These are phyloP conservation scores for Antheraea mylitta DNA, from an alignment of 1,140 invertebrate genomes.

Conservation along the genomic window DNA sequence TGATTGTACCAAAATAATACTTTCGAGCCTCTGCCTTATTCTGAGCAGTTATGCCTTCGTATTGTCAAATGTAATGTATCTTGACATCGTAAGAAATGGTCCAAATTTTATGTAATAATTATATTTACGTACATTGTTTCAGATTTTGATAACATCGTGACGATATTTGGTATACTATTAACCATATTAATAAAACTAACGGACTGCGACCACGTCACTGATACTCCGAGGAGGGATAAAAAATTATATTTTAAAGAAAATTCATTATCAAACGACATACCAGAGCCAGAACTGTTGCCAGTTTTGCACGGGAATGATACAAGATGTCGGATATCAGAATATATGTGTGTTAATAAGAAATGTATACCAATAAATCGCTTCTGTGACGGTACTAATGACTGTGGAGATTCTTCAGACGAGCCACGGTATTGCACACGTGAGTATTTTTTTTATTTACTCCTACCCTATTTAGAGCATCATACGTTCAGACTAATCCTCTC, in stretches of 20 bases:
- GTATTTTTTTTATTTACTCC: slow-evolving; percentile 59
- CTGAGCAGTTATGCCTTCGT: too few relatives aligned
- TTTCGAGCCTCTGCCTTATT: too few relatives aligned
- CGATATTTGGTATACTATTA: slow-evolving; percentile 21
- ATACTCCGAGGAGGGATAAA: slow-evolving; percentile 33
- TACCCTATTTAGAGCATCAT: not conserved
- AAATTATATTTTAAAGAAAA: slow-evolving; percentile 44
- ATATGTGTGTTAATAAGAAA: slow-evolving; percentile 87
- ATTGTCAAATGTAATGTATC: too few relatives aligned
- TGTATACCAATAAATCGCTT: slow-evolving; percentile 90
- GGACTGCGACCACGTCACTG: slow-evolving; percentile 55
- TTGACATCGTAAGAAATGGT: too few relatives aligned
- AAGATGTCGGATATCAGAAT: slow-evolving; percentile 89
- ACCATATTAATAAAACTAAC: slow-evolving; percentile 47
- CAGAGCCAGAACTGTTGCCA: slow-evolving; percentile 60
- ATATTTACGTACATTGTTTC: not conserved
- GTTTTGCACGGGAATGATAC: slow-evolving; percentile 63
- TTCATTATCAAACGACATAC: slow-evolving; percentile 39
- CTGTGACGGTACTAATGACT: slow-evolving; percentile 92
- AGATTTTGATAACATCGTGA: not conserved
- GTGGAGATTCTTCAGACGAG: slow-evolving; percentile 91
- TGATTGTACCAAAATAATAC: too few relatives aligned
- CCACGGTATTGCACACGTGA: slow-evolving; percentile 92
- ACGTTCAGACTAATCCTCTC: too few relatives aligned
- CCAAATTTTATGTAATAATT: not conserved